Evolutionary conservation across 2,113 vertebrate genomes (phyloP).

Genomic region (Tylochromis polylepis): DNA sequence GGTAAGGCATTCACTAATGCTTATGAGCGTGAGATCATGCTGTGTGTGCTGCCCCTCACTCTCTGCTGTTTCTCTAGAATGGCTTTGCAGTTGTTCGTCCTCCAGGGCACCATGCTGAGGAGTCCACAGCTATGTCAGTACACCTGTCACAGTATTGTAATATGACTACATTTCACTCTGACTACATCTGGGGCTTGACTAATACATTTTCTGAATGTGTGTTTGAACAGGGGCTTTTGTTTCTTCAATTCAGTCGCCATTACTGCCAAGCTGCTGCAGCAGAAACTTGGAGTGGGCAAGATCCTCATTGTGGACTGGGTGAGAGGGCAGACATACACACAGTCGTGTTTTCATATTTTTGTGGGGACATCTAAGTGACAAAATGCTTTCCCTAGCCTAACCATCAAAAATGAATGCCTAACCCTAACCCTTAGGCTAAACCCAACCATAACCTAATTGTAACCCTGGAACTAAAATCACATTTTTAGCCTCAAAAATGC

Average conservation of each 20-base stretch:
- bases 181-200: background rate
- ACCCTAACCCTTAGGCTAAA: background rate
- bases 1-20: background rate
- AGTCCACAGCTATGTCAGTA: conserved; percentile 68
- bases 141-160: background rate
- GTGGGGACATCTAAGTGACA: background rate
- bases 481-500: background rate
- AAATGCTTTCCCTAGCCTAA: background rate
- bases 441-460: background rate
- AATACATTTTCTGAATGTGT: background rate
- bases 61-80: conserved; percentile 26
- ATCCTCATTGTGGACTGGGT: conserved; percentile 69
- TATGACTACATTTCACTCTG: background rate
- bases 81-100: conserved; percentile 67
- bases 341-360: background rate
- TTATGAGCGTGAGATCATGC: background rate
- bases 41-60: background rate
- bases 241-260: conserved; percentile 71
- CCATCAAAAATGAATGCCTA: background rate
- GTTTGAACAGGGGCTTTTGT: conserved; percentile 62
- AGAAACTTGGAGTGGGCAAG: conserved; percentile 66
- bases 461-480: background rate
- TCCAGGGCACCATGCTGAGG: conserved; percentile 65
- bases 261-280: conserved; percentile 64
- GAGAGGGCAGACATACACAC: background rate